Evolutionary conservation across 2,888 invertebrate genomes (phyloP).

Genomic region (Synanthedon andrenaeformis): DNA sequence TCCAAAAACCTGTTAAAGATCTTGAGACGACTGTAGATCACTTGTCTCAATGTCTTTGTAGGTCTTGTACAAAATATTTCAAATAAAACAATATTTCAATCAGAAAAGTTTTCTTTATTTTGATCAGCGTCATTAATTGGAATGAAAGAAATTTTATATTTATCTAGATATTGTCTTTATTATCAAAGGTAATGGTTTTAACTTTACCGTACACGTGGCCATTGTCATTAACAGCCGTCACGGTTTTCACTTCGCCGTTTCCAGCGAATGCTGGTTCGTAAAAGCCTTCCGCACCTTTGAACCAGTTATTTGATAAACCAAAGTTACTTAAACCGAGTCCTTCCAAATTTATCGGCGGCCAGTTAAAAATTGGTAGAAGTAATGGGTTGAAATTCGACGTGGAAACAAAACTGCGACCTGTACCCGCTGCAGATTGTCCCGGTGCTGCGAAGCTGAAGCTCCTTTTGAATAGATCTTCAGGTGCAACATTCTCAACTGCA

Average conservation of each 20-base stretch:
- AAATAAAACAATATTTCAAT: not conserved
- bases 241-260: conserved; percentile 20
- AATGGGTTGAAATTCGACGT: conserved; percentile 20
- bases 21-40: conserved; percentile 39
- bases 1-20: conserved; percentile 18
- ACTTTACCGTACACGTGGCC: conserved; percentile 39
- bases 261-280: conserved; percentile 27
- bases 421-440: conserved; percentile 22
- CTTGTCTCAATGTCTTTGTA: conserved; percentile 44
- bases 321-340: conserved; percentile 15
- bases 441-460: conserved; percentile 28
- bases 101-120: not conserved
- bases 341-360: conserved; percentile 27
- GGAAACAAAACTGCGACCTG: conserved; percentile 32
- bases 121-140: not conserved
- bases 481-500: conserved; percentile 5
- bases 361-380: conserved; percentile 27
- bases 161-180: conserved; percentile 7
- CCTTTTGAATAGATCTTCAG: conserved; percentile 13
- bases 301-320: conserved; percentile 23
- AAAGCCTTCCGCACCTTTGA: conserved; percentile 28
- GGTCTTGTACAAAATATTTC: not conserved
- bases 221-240: conserved; percentile 36
- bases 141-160: too few species aligned
- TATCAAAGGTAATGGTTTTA: conserved; percentile 28